Base-by-base conservation (phyloP, 2,888 invertebrate genomes). In the Dendrolimus houi region DNA sequence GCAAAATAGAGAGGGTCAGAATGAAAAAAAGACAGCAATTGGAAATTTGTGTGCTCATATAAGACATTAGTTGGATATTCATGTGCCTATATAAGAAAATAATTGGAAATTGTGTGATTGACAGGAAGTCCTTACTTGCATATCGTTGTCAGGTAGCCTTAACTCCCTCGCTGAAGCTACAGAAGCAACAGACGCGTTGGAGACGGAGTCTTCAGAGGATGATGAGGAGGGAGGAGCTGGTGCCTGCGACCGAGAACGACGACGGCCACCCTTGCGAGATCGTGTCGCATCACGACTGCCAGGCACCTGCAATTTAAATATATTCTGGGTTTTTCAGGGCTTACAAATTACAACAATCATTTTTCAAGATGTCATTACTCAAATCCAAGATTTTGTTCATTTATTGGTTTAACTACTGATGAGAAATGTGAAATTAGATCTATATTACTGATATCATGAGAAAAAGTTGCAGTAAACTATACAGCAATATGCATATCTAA, bases 111-210 rank as follows among this genome's bases (percentile, higher is more conserved):
- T 17, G 2, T 29, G 6, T 1, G 29, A 29, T 29, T 29, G 29
- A 14, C 13, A 9, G 13, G 14, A 41, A 52, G 40, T 57, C 10
- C 13, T 55, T 65, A 90, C 89, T 86, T 89, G 89, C 77, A 90
- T 75, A 29, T 90, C 89, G 56, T 85, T 70, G 60, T 90, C 89
- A 0, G 89, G 83, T 7, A 83, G 66, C 17, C 89, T 62, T 0
- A 89, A 69, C 57, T 90, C 90, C 55, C 86, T 72, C 0, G 90
- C 89, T 0, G 89, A 89, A 1, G 89, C 89, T 0, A 89, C 81
- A 1, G 87, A 87, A 0, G 87, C 88, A 0, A 89, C 83, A 2
- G 87, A 87, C 1, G 88, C 87, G 61, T 87, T 87, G 10, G 89
- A 89, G 0, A 85, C 82, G 0, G 83, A 81, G 66, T 83, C 83